Base-by-base conservation (phyloP, 2,888 invertebrate species). In the Gibbula magus region DNA sequence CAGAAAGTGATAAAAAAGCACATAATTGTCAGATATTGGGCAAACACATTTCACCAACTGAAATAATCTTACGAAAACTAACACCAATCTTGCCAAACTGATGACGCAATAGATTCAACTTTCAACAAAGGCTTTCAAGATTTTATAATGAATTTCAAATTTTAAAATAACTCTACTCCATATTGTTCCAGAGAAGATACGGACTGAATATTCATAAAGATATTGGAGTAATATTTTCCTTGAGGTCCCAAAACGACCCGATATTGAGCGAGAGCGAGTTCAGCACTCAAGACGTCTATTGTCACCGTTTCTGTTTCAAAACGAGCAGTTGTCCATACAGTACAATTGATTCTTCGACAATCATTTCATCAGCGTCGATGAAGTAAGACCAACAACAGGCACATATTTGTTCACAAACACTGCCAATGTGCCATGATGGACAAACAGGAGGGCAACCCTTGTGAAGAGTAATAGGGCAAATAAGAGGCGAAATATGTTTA, bases 321-420 rank as follows among this genome's bases (percentile, higher is more conserved):
- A 70, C 35, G 39, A 25, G 39, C 70, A 35, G 70, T 32, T 70
- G 70, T 20, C 20, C 70, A 70, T 39, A 70, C 70, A 32, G 35
- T 35, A 39, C 70, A 70, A 70, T 70, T 70, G 70, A 70, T 70
- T 39, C 22, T 35, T 16, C 20, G 20, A 20, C 32, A 70, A 70
- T 70, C 35, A 70, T 70, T 70, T 70, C 70, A 70, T 70, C 32
- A 70, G 20, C 35, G 35, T 70, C 70, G 70, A 70, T 32, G 70
- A 70, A 32, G 70, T n/a, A 70, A 32, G 70, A 32, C 70, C 70
- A 35, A 70, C 70, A 70, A 70, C 70, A 39, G 70, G 32, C 70
- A 70, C 20, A 70, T 61, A 70, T 70, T 70, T 70, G 70, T 35
- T 70, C 39, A 35, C 70, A 70, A 70, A 39, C 32, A 29, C 20